Conservation (phyloP, 2,113 vertebrate species). For the Bagarius yarrelli region DNA sequence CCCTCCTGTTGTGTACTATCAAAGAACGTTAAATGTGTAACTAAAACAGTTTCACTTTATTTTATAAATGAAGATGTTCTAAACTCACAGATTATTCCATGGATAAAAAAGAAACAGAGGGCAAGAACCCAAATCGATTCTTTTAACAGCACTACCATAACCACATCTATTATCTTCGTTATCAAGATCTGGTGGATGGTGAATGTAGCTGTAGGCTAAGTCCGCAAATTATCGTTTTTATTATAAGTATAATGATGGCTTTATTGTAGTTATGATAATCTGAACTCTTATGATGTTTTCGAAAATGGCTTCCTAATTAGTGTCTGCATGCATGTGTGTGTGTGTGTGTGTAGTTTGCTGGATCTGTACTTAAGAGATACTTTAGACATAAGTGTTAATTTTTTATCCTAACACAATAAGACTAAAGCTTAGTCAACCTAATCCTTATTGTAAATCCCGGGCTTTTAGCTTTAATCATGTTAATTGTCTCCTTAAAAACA, state of each 20-base stretch:
- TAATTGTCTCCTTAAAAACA: constrained; percentile 10
- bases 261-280: background rate
- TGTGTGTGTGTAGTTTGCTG: constrained; percentile 2
- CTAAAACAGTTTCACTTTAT: background rate
- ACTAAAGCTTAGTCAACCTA: constrained; percentile 30
- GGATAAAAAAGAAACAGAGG: background rate
- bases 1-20: background rate
- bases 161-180: background rate
- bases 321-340: background rate
- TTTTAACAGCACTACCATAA: background rate
- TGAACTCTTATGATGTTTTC: no score
- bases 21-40: background rate
- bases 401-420: constrained; percentile 27
- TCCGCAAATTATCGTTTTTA: background rate
- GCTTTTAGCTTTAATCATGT: constrained; percentile 41
- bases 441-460: constrained; percentile 42
- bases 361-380: constrained; percentile 7
- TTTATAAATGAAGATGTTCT: background rate
- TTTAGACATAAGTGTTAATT: constrained; percentile 39
- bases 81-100: background rate
- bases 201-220: background rate
- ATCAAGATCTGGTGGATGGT: background rate
- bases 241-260: background rate
- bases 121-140: background rate
- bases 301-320: no score